These are phyloP conservation scores for Urosaurus nigricauda DNA, from an alignment of 2,797 vertebrate species.

Conservation along the genomic window DNA sequence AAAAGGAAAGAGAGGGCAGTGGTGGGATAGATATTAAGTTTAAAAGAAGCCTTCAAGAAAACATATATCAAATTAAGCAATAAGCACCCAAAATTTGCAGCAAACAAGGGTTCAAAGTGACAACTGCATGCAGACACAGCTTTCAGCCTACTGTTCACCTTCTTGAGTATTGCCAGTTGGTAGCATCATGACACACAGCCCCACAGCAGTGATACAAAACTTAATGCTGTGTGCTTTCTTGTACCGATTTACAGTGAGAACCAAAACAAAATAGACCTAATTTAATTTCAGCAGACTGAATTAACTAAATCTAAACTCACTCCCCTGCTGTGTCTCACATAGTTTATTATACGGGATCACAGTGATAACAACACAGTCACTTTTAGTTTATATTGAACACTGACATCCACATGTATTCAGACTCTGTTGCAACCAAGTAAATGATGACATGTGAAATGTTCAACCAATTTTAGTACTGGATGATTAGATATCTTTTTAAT, in stretches of 20 bases:
- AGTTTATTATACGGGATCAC: background rate
- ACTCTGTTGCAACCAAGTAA: background rate
- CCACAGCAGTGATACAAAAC: background rate
- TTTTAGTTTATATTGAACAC: background rate
- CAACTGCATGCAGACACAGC: background rate
- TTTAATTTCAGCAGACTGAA: background rate
- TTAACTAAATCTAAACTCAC: background rate
- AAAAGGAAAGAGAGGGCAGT: background rate
- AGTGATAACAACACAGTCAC: background rate
- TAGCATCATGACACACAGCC: background rate
- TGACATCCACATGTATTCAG: background rate
- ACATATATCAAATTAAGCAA: background rate
- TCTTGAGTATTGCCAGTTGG: background rate
- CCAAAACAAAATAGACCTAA: background rate
- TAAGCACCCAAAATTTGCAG: no score
- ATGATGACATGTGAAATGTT: background rate
- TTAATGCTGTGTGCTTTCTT: background rate
- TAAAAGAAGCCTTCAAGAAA: background rate
- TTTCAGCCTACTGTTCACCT: background rate
- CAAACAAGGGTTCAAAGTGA: background rate
- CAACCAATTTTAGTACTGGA: background rate
- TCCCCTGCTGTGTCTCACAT: background rate
- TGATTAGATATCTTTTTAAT: background rate
- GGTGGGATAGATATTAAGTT: no score
- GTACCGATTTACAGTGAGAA: background rate